phyloP scores from a whole-genome alignment of 2,888 invertebrate species.

The Athetis lepigone region DNA sequence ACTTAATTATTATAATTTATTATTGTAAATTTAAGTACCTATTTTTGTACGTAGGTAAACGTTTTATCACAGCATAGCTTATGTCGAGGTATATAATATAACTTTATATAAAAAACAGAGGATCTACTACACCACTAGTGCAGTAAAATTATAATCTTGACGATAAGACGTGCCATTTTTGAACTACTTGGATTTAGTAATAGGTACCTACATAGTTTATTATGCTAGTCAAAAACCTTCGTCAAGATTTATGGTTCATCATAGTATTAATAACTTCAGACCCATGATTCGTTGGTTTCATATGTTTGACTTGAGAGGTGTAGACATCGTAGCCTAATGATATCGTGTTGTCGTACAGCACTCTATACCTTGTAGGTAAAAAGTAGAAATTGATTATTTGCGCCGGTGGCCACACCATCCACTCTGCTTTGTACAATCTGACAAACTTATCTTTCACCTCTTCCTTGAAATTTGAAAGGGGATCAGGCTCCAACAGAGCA shows the following conservation, averaged over 20 bases:
- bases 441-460: constrained; percentile 94
- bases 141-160: constrained; percentile 29
- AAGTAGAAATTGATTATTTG: constrained; percentile 98
- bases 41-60: constrained; percentile 61
- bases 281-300: constrained; percentile 66
- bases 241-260: constrained; percentile 50
- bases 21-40: constrained; percentile 38
- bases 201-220: constrained; percentile 11
- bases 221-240: constrained; percentile 18
- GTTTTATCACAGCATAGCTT: constrained; percentile 79
- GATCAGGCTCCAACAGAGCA: constrained; percentile 93
- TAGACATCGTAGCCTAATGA: constrained; percentile 97
- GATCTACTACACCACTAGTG: constrained; percentile 24
- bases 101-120: constrained; percentile 12
- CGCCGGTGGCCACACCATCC: constrained; percentile 98
- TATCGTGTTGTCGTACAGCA: constrained; percentile 97
- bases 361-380: constrained; percentile 95
- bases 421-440: constrained; percentile 96
- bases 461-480: constrained; percentile 91
- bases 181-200: constrained; percentile 52
- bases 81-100: constrained; percentile 47
- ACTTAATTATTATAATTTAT: constrained; percentile 39
- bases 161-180: constrained; percentile 54
- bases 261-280: constrained; percentile 51
- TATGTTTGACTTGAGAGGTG: constrained; percentile 95